These are phyloP conservation scores for Hypselothyrea guttata DNA, from an alignment of 2,888 invertebrate genomes.

Conservation along the genomic window DNA sequence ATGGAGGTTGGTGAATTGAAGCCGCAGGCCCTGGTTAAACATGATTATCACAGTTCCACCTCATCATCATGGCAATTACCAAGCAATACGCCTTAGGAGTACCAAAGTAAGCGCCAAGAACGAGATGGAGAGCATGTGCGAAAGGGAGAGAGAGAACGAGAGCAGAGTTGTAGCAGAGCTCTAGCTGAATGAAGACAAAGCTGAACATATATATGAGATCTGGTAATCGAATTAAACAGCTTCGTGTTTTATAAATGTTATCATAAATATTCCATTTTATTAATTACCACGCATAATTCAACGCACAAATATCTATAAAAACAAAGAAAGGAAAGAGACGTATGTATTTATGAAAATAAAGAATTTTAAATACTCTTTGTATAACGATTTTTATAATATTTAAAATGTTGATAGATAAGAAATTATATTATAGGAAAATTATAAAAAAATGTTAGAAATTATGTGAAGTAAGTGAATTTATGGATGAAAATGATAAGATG, in stretches of 20 bases:
- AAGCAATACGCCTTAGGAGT: conserved; percentile 36
- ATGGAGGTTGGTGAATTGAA: conserved; percentile 4
- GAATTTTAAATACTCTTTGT: conserved; percentile 3
- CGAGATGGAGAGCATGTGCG: not conserved
- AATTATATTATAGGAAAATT: no score
- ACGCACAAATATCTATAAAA: conserved; percentile 13
- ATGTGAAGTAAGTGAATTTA: no score
- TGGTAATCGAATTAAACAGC: conserved; percentile 77
- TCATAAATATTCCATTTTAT: conserved; percentile 78
- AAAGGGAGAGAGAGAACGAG: conserved; percentile 6
- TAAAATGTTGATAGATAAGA: no score
- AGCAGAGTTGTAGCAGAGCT: not conserved
- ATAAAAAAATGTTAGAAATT: no score
- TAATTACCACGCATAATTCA: conserved; percentile 76
- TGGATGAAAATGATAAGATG: no score
- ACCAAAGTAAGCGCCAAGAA: not conserved
- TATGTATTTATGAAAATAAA: not conserved
- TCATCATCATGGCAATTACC: conserved; percentile 60
- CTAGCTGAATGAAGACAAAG: conserved; percentile 2
- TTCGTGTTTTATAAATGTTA: conserved; percentile 78
- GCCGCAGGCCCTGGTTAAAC: conserved; percentile 57
- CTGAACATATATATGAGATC: conserved; percentile 37
- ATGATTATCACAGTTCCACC: conserved; percentile 78
- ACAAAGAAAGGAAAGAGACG: conserved; percentile 13
- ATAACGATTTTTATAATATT: no score